Evolutionary conservation across 2,888 invertebrate species (phyloP).

Genomic region (Pseudoips prasinana): DNA sequence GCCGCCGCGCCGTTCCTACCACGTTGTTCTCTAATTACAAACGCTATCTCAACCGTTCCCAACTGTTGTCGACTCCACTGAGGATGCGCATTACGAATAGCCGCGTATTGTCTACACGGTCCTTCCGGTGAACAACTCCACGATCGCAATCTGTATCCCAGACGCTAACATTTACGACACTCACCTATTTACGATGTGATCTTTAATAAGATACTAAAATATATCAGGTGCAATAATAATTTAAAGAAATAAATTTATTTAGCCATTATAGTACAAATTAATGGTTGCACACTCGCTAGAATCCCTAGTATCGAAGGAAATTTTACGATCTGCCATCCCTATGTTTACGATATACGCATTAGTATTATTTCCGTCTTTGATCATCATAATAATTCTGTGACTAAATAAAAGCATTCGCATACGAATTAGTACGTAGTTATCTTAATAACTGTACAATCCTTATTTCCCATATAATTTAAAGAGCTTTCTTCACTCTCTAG

Average conservation of each 20-base stretch:
- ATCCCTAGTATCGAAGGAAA: conserved; percentile 13
- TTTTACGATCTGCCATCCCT: too few species aligned
- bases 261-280: too few species aligned
- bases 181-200: conserved; percentile 10
- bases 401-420: too few species aligned
- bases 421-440: too few species aligned
- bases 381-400: too few species aligned
- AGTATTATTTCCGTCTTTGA: too few species aligned
- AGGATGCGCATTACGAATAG: conserved; percentile 51
- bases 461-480: too few species aligned
- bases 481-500: too few species aligned
- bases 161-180: conserved; percentile 30
- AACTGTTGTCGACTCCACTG: conserved; percentile 9
- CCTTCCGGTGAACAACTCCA: conserved; percentile 59
- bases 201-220: neutral
- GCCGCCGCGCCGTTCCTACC: conserved; percentile 36
- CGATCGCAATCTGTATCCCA: conserved; percentile 54
- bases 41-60: conserved; percentile 51
- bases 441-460: too few species aligned
- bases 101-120: conserved; percentile 57
- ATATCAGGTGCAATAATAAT: neutral
- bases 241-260: too few species aligned
- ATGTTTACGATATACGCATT: neutral
- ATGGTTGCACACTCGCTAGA: too few species aligned
- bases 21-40: conserved; percentile 67